Evolutionary conservation across 35 echinoderm and acorn worm genomes (phyloP).

Genomic region (Apostichopus californicus): DNA sequence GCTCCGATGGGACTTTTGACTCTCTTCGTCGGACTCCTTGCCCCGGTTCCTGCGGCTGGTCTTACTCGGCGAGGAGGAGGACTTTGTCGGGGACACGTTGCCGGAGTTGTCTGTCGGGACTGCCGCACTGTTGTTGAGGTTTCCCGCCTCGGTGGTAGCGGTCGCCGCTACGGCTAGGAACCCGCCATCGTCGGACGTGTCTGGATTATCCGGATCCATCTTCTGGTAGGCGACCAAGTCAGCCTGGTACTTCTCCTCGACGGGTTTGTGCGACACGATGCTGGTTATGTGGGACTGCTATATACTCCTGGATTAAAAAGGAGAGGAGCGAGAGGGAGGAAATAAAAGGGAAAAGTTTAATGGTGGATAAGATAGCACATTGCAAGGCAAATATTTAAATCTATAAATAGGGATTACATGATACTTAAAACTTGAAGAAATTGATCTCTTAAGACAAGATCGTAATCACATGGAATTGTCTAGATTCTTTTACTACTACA

Average conservation of each 20-base stretch:
- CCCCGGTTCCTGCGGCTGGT: slow-evolving; percentile 59
- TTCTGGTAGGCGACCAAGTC: slow-evolving; percentile 57
- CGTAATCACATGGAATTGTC: too few species aligned
- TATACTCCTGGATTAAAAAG: background rate
- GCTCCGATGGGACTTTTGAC: slow-evolving; percentile 76
- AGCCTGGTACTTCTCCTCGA: slow-evolving; percentile 8
- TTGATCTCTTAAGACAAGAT: too few species aligned
- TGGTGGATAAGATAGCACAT: too few species aligned
- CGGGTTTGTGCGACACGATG: slow-evolving; percentile 53
- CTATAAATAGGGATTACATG: too few species aligned
- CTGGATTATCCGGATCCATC: slow-evolving; percentile 61
- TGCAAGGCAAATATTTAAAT: too few species aligned
- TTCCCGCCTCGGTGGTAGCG: background rate
- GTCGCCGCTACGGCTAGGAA: slow-evolving; percentile 44
- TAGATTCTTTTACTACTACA: too few species aligned
- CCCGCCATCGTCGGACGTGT: slow-evolving; percentile 59
- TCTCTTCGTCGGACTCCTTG: slow-evolving; percentile 82
- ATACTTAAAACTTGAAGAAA: too few species aligned
- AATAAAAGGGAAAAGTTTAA: too few species aligned
- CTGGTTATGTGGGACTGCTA: background rate
- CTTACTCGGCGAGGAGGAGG: background rate
- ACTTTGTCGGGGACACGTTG: slow-evolving; percentile 33
- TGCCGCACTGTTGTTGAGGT: background rate
- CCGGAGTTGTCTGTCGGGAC: background rate
- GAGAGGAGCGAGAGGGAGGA: too few species aligned